Conservation (phyloP, 35 echinoderm and acorn worm species). For the Heliocidaris tuberculata region DNA sequence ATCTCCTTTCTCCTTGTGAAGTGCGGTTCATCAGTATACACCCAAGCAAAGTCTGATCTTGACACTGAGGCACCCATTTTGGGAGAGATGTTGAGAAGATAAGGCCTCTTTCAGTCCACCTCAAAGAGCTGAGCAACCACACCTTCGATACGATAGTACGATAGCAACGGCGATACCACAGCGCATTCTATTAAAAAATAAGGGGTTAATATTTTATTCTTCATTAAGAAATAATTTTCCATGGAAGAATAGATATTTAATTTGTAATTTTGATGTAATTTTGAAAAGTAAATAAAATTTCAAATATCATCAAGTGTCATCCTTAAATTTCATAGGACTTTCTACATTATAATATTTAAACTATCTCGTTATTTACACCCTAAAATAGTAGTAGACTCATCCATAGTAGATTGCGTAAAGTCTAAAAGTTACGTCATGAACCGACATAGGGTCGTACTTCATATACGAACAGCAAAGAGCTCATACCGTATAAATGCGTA, state of each 20-base stretch:
- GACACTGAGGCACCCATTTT: constrained; percentile 89
- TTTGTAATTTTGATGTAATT: no score
- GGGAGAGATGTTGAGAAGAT: neutral
- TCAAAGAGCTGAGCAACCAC: neutral
- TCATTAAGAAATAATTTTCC: neutral
- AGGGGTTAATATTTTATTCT: neutral
- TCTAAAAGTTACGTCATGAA: neutral
- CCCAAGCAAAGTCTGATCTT: constrained; percentile 92
- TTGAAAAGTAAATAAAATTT: no score
- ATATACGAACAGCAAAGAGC: no score
- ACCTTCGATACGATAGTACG: neutral
- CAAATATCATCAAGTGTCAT: no score
- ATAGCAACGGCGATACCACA: neutral
- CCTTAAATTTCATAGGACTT: neutral
- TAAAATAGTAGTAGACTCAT: neutral
- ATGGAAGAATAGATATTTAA: no score
- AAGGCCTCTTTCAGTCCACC: neutral
- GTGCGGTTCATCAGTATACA: constrained; percentile 98
- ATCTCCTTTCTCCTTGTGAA: constrained; percentile 97
- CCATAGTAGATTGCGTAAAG: neutral
- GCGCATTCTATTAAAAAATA: neutral
- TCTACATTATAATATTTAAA: neutral
- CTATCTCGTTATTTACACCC: neutral
- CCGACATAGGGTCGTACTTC: no score
- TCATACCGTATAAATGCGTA: no score